A percentile compares a stretch with the other conserved stretches of the same genome.
These are phyloP conservation scores for Andricus grossulariae DNA, from an alignment of 1,140 invertebrate genomes.

Conservation along the genomic window DNA sequence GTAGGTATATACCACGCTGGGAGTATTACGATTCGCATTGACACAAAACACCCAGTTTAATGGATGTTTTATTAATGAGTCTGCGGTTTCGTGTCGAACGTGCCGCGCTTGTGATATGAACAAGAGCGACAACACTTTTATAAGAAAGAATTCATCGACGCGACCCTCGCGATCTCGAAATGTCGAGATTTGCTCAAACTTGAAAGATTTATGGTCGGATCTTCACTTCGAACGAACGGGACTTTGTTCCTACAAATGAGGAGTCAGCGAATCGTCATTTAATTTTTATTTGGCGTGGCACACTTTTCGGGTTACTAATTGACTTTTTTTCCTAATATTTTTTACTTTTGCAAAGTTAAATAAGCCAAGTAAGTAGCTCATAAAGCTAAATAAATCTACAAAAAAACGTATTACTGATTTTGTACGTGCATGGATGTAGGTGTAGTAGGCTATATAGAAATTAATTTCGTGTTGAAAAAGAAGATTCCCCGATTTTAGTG, in stretches of 20 bases:
- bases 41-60: slow-evolving; percentile 56
- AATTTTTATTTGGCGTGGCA: background rate
- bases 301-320: background rate
- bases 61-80: slow-evolving; percentile 59
- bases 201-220: slow-evolving; percentile 18
- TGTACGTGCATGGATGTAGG: too few relatives aligned
- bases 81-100: slow-evolving; percentile 48
- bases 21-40: slow-evolving; percentile 56
- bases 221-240: background rate
- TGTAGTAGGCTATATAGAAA: background rate
- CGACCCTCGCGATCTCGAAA: slow-evolving; percentile 29
- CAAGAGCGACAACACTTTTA: slow-evolving; percentile 43
- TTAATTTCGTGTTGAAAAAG: slow-evolving; percentile 12
- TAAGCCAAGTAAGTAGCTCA: background rate
- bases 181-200: slow-evolving; percentile 44
- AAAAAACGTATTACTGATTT: too few relatives aligned
- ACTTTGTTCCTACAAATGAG: slow-evolving; percentile 9
- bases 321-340: background rate
- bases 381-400: too few relatives aligned
- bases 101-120: slow-evolving; percentile 54
- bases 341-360: background rate
- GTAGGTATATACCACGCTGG: slow-evolving; percentile 44
- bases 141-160: slow-evolving; percentile 35
- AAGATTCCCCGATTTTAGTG: slow-evolving; percentile 50
- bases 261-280: background rate